Conservation (phyloP, 2,113 vertebrate genomes). For the Euleptes europaea region DNA sequence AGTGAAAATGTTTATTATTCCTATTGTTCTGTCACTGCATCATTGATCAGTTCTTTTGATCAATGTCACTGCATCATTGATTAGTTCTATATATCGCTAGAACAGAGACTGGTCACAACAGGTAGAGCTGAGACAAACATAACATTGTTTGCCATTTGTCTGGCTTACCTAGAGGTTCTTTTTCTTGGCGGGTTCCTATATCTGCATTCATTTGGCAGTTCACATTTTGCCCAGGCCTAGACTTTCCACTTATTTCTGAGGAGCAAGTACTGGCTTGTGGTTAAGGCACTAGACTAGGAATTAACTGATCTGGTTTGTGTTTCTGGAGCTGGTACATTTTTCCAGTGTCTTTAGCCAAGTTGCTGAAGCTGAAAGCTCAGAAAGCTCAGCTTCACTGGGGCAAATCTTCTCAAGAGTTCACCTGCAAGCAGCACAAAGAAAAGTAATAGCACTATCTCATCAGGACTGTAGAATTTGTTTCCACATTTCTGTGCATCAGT, state of each 20-base stretch:
- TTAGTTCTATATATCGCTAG: slow-evolving; percentile 35
- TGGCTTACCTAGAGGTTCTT: slow-evolving; percentile 59
- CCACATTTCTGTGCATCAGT: slow-evolving; percentile 33
- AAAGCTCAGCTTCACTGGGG: slow-evolving; percentile 42
- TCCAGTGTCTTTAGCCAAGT: slow-evolving; percentile 56
- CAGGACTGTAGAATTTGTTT: slow-evolving; percentile 13
- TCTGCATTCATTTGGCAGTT: slow-evolving; percentile 33
- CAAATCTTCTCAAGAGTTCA: slow-evolving; percentile 47
- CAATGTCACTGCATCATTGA: no score
- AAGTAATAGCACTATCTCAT: neutral
- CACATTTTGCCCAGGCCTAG: slow-evolving; percentile 37
- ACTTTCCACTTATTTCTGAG: slow-evolving; percentile 48
- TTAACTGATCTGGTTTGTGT: slow-evolving; percentile 49
- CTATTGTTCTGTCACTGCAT: neutral
- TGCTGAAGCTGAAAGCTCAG: slow-evolving; percentile 52
- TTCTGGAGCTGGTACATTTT: slow-evolving; percentile 33
- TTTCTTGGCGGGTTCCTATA: slow-evolving; percentile 45
- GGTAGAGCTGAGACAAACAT: slow-evolving; percentile 60
- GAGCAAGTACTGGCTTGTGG: slow-evolving; percentile 57
- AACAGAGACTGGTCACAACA: slow-evolving; percentile 32
- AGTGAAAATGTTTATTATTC: neutral
- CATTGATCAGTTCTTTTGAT: slow-evolving; percentile 47
- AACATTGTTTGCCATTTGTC: slow-evolving; percentile 52
- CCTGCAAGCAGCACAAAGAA: neutral
- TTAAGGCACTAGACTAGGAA: slow-evolving; percentile 52